phyloP scores from a whole-genome alignment of 2,888 invertebrate genomes.

The Cataglyphis altisquamis region DNA sequence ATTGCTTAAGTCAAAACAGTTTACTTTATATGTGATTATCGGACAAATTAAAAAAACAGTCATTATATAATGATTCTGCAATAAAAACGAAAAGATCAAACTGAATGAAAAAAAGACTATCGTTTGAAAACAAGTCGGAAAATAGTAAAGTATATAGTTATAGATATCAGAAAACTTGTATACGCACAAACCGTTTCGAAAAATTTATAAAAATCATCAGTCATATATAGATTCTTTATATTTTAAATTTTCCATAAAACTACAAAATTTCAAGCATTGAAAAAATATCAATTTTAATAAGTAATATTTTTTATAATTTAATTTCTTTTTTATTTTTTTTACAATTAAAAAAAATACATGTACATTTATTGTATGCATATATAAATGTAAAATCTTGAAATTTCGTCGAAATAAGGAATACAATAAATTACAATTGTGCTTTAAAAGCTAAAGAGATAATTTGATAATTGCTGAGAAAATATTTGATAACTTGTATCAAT shows the following conservation, averaged over 20 bases:
- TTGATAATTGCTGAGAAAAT: neutral
- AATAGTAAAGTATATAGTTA: neutral
- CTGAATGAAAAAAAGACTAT: neutral
- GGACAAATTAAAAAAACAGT: neutral
- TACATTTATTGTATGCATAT: neutral
- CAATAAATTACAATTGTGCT: neutral
- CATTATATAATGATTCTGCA: neutral
- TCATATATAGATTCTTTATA: neutral
- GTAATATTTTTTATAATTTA: too few species aligned
- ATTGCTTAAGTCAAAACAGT: neutral
- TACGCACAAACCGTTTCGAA: neutral
- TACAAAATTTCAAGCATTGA: neutral
- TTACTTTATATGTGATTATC: neutral
- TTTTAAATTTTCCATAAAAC: neutral
- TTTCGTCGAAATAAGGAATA: neutral
- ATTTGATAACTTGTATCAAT: neutral
- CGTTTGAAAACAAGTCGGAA: neutral
- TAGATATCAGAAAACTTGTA: neutral
- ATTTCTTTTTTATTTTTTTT: too few species aligned
- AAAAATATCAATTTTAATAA: neutral
- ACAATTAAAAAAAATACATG: neutral
- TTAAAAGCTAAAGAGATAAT: neutral
- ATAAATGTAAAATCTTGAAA: neutral
- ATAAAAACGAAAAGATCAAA: neutral
- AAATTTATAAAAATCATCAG: neutral